A percentile compares a stretch with the other conserved stretches of the same genome.
These are phyloP conservation scores for Leptinotarsa lineolata DNA, from an alignment of 1,140 invertebrate genomes.

Conservation along the genomic window DNA sequence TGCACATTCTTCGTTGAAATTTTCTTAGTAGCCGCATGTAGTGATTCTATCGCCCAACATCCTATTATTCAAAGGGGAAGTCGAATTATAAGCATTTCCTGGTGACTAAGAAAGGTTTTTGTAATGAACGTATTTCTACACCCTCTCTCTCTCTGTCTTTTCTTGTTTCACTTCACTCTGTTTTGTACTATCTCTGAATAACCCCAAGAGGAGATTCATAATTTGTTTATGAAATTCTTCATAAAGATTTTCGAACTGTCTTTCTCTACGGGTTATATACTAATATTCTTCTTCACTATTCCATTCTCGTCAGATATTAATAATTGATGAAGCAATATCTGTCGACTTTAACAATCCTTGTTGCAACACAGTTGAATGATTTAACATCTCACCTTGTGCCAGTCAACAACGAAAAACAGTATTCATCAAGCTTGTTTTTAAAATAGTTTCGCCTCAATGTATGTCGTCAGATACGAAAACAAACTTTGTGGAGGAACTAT, in stretches of 20 bases:
- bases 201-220: no score
- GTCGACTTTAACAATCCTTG: neutral
- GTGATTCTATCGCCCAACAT: constrained; percentile 19
- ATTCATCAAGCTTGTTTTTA: constrained; percentile 3
- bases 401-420: neutral
- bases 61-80: constrained; percentile 23
- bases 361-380: constrained; percentile 4
- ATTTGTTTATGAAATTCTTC: no score
- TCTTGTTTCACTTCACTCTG: neutral
- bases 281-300: no score
- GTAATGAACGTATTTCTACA: neutral
- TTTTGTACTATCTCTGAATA: no score
- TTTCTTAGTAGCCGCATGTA: constrained; percentile 10
- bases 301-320: no score
- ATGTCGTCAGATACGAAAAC: no score
- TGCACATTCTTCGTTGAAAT: constrained; percentile 18
- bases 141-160: neutral
- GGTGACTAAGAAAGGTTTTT: constrained; percentile 18
- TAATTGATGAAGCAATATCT: no score
- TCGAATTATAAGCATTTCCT: constrained; percentile 20
- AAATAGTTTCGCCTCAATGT: neutral
- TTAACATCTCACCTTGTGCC: constrained; percentile 2
- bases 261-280: no score
- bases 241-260: no score
- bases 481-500: no score